phyloP scores from a whole-genome alignment of 2,888 invertebrate species.

The Apantesis nais region DNA sequence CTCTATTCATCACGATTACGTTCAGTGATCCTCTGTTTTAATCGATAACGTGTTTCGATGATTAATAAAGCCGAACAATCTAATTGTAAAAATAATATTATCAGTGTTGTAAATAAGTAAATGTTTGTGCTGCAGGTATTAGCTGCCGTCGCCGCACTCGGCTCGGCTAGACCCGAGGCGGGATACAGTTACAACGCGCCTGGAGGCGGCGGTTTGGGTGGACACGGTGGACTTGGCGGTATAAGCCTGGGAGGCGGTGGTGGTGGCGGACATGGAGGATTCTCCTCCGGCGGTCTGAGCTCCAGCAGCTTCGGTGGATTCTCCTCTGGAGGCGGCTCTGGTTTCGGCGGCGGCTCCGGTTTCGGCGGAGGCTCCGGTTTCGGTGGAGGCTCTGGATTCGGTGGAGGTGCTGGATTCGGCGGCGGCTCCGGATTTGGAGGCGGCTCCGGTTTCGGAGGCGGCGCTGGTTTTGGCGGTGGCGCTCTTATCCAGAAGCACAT shows the following conservation, averaged over 20 bases:
- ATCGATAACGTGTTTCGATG: slow-evolving; percentile 29
- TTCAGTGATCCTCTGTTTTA: slow-evolving; percentile 20
- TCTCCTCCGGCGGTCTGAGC: slow-evolving; percentile 56
- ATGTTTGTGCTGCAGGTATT: slow-evolving; percentile 74
- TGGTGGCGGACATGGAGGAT: slow-evolving; percentile 50
- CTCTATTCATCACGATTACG: slow-evolving; percentile 54
- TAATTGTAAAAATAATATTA: slow-evolving; percentile 40
- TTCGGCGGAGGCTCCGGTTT: slow-evolving; percentile 65
- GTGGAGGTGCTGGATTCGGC: slow-evolving; percentile 62
- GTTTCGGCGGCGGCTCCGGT: slow-evolving; percentile 50
- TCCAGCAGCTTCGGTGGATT: slow-evolving; percentile 44
- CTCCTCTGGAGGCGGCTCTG: slow-evolving; percentile 55
- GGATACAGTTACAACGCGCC: slow-evolving; percentile 86
- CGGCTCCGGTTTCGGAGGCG: slow-evolving; percentile 64
- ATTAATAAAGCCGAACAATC: slow-evolving; percentile 55
- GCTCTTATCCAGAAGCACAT: slow-evolving; percentile 91
- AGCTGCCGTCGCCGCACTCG: slow-evolving; percentile 84
- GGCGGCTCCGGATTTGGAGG: slow-evolving; percentile 65
- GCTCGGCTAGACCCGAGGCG: slow-evolving; percentile 87
- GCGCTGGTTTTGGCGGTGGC: slow-evolving; percentile 67
- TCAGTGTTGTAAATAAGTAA: slow-evolving; percentile 53
- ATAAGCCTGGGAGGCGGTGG: slow-evolving; percentile 66
- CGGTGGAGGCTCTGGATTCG: slow-evolving; percentile 60
- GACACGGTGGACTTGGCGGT: slow-evolving; percentile 64
- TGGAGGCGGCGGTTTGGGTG: slow-evolving; percentile 71